These are phyloP conservation scores for Ptiloglossa arizonensis DNA, from an alignment of 1,140 invertebrate species.

Conservation along the genomic window DNA sequence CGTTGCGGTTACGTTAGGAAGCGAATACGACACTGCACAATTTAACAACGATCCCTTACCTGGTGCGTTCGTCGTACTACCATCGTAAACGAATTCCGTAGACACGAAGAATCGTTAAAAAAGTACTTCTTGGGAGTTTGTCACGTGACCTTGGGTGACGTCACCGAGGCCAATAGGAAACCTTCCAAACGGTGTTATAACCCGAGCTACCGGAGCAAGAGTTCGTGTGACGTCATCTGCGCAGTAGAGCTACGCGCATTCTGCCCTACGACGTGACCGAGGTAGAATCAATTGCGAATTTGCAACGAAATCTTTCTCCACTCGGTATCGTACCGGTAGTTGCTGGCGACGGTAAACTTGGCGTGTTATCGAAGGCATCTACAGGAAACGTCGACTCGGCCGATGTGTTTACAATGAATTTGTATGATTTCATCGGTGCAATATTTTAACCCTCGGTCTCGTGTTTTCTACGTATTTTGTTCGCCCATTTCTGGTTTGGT, in stretches of 20 bases:
- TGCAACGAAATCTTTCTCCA: constrained; percentile 9
- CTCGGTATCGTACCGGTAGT: neutral
- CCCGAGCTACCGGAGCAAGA: constrained; percentile 57
- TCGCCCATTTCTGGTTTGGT: neutral
- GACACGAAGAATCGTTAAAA: constrained; percentile 17
- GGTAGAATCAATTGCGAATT: constrained; percentile 54
- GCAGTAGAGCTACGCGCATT: constrained; percentile 51
- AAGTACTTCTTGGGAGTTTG: constrained; percentile 38
- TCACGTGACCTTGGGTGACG: constrained; percentile 63
- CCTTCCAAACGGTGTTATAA: constrained; percentile 60
- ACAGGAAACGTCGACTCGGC: neutral
- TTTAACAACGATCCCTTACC: neutral
- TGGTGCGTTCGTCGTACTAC: neutral
- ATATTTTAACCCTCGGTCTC: neutral
- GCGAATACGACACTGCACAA: neutral
- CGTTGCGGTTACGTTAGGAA: neutral
- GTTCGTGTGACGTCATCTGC: constrained; percentile 63
- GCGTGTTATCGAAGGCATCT: neutral
- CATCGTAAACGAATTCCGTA: constrained; percentile 7
- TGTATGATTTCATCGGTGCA: neutral
- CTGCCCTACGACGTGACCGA: constrained; percentile 44
- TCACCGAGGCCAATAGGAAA: constrained; percentile 66
- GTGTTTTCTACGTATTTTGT: neutral
- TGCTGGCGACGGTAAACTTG: neutral
- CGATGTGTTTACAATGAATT: neutral